Percentiles rank a stretch among this genome's conserved stretches.
Conservation (phyloP, 2,797 vertebrate genomes). For the Brachyrhaphis roseni region DNA sequence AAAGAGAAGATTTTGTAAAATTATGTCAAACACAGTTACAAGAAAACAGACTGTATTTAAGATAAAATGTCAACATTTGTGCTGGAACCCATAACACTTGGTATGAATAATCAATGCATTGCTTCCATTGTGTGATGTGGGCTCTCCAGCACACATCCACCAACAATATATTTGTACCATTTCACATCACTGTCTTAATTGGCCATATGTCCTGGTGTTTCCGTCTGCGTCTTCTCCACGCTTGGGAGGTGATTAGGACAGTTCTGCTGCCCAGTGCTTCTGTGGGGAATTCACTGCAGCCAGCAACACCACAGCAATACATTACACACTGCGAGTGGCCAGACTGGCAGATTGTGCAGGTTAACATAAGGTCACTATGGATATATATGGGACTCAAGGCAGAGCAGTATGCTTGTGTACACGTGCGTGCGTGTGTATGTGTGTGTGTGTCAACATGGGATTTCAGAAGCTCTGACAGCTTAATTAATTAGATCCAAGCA, state of each 20-base stretch:
- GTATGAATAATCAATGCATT: slow-evolving; percentile 19
- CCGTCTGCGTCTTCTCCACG: slow-evolving; percentile 45
- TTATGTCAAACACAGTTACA: not conserved
- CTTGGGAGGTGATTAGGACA: slow-evolving; percentile 72
- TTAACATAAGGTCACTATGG: slow-evolving; percentile 58
- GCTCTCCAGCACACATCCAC: slow-evolving; percentile 22
- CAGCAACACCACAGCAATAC: slow-evolving; percentile 34
- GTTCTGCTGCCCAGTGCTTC: slow-evolving; percentile 59
- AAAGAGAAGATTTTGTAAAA: not conserved
- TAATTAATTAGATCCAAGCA: slow-evolving; percentile 74
- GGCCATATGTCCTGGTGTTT: slow-evolving; percentile 71
- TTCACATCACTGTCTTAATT: slow-evolving; percentile 63
- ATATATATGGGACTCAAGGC: slow-evolving; percentile 16
- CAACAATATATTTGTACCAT: slow-evolving; percentile 34
- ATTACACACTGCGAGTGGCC: slow-evolving; percentile 42
- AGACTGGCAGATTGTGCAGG: slow-evolving; percentile 66
- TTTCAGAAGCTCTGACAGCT: slow-evolving; percentile 70
- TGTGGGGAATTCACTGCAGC: slow-evolving; percentile 53
- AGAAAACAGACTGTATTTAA: slow-evolving; percentile 8
- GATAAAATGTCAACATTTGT: not conserved
- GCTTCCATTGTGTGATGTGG: slow-evolving; percentile 27
- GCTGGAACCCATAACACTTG: not conserved
- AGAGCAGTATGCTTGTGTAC: not conserved
- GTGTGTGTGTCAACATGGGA: slow-evolving; percentile 51
- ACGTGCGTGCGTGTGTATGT: not conserved